phyloP scores from a whole-genome alignment of 2,888 invertebrate genomes.

The Agonopterix alstromeriana region DNA sequence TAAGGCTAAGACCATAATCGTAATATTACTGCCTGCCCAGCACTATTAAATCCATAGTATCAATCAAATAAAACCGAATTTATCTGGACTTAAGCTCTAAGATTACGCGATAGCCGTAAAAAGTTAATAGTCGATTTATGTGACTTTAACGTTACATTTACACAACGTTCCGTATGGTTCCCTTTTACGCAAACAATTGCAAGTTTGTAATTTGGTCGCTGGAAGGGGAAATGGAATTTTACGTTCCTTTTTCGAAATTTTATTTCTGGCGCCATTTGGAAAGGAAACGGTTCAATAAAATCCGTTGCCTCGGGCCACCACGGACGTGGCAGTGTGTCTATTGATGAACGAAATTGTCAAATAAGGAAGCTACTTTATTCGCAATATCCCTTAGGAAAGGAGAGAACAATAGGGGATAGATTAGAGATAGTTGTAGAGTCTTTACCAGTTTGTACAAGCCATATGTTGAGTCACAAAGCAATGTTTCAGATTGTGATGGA shows the following conservation, averaged over 20 bases:
- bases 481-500: no score
- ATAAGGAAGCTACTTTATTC: neutral
- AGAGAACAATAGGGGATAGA: no score
- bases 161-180: constrained; percentile 21
- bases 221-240: constrained; percentile 13
- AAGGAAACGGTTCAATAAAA: constrained; percentile 33
- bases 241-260: constrained; percentile 27
- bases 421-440: no score
- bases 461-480: no score
- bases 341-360: neutral
- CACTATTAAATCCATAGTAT: no score
- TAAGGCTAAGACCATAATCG: no score
- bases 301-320: constrained; percentile 17
- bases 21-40: no score
- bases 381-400: neutral
- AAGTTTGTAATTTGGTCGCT: constrained; percentile 29
- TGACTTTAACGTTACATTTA: constrained; percentile 13
- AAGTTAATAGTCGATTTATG: no score
- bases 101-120: no score
- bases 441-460: no score
- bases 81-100: no score
- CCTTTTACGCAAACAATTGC: constrained; percentile 28
- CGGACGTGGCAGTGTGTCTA: neutral
- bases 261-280: constrained; percentile 33
- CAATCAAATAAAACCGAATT: no score